Evolutionary conservation across 2,888 invertebrate species (phyloP), one percentile per base, ranked within the genome.

Genomic region (Aporophyla lueneburgensis): DNA sequence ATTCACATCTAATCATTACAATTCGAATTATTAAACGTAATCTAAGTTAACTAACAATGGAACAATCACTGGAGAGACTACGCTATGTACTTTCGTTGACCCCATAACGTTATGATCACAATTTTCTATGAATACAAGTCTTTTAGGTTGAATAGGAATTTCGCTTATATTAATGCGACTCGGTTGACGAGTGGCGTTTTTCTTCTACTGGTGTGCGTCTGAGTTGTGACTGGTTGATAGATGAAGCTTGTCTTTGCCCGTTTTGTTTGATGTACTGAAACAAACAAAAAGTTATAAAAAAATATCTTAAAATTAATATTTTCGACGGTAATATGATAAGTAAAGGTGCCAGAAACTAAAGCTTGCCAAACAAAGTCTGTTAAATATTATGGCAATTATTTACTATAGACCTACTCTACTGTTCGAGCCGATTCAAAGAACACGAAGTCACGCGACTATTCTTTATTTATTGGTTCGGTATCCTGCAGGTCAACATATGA

Each of bases 141-240:
- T 88, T 86, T 74, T 78, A 71, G 59, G 71, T 84, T 84, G 77
- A 83, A 81, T 85, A 88, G 86, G 82, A 87, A 85, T 78, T 86
- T 71, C 67, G 72, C 82, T 93, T 93, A 95, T 77, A 95, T 95
- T 82, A 95, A 90, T 46, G 96, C 96, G 53, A 96, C 94, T 91
- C 96, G 85, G 93, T 97, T 97, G 76, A 97, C 97, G 86, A 97
- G 96, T 72, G 97, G 97, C 88, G 97, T 97, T 95, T 97, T 97
- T 87, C 97, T 96, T 86, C 97, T 95, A 92, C 96, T 97, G 14
- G 97, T 97, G 90, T 96, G 97, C 3, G 96, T 89, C 71, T 94
- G 94, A n/a, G 95, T 86, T 83, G 94, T 86, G 89, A 96, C 91
- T 2, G 96, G 95, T 79, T 95, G 96, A 88, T 96, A 96, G 61